A percentile compares a stretch with the other conserved stretches of the same genome.
Evolutionary conservation across 2,113 vertebrate species (phyloP).

Genomic region (Craseonycteris thonglongyai): DNA sequence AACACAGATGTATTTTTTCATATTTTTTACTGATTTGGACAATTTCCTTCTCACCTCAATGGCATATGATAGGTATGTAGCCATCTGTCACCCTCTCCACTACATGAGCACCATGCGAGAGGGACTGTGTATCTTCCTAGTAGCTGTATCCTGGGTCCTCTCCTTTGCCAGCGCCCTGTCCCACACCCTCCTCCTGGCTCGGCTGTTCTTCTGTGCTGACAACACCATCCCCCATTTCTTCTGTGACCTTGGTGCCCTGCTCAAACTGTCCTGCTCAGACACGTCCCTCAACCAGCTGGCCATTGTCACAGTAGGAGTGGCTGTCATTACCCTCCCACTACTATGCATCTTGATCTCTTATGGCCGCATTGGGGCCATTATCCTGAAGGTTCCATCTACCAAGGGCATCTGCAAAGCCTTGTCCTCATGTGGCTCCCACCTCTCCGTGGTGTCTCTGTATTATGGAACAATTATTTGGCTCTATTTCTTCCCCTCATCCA

Average conservation of each 20-base stretch:
- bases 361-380: conserved; percentile 20
- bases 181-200: conserved; percentile 6
- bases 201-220: conserved; percentile 37
- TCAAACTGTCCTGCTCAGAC: conserved; percentile 52
- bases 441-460: conserved; percentile 61
- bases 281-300: conserved; percentile 47
- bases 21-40: conserved; percentile 47
- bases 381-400: conserved; percentile 41
- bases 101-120: conserved; percentile 41
- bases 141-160: conserved; percentile 35
- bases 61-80: conserved; percentile 58
- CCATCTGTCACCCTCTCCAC: conserved; percentile 52
- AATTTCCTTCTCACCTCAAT: conserved; percentile 57
- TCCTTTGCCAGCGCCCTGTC: conserved; percentile 4
- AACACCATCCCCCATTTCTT: conserved; percentile 43
- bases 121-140: neutral
- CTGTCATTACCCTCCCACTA: conserved; percentile 55
- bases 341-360: conserved; percentile 62
- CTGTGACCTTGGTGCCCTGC: conserved; percentile 48
- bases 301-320: conserved; percentile 44
- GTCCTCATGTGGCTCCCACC: conserved; percentile 65
- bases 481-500: conserved; percentile 52
- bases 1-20: conserved; percentile 54
- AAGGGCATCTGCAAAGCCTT: conserved; percentile 58
- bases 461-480: conserved; percentile 61